Conservation (phyloP, 1,140 invertebrate genomes). For the Heterodera schachtii region DNA sequence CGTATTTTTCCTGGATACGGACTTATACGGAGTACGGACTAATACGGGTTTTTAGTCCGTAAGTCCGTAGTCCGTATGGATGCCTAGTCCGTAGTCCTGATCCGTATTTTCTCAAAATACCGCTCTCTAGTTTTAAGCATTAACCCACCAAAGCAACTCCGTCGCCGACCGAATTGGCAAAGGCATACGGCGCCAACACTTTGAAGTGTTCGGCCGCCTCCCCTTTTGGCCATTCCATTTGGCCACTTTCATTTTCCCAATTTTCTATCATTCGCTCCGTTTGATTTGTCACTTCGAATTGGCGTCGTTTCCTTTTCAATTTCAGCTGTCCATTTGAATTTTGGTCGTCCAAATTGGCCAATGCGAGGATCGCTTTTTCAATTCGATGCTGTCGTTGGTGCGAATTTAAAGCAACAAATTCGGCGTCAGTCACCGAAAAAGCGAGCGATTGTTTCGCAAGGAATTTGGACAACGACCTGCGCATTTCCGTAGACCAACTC, state of each 20-base stretch:
- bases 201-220: constrained; percentile 3
- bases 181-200: constrained; percentile 22
- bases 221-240: not conserved
- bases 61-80: too few species aligned
- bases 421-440: not conserved
- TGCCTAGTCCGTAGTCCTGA: too few species aligned
- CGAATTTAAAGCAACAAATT: not conserved
- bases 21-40: too few species aligned
- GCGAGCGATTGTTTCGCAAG: not conserved
- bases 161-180: constrained; percentile 26
- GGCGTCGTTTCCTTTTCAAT: not conserved
- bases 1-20: too few species aligned
- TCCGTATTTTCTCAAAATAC: too few species aligned
- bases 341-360: constrained; percentile 24
- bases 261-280: not conserved
- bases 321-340: not conserved
- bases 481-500: constrained; percentile 8
- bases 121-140: not conserved
- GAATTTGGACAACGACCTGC: not conserved
- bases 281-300: not conserved
- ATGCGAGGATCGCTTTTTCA: constrained; percentile 21
- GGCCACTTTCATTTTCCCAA: not conserved
- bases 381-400: constrained; percentile 22
- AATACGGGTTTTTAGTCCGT: too few species aligned
- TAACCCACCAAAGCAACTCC: constrained; percentile 26